These are phyloP conservation scores for Nasonovia ribisnigri DNA, from an alignment of 2,888 invertebrate genomes.

Conservation along the genomic window DNA sequence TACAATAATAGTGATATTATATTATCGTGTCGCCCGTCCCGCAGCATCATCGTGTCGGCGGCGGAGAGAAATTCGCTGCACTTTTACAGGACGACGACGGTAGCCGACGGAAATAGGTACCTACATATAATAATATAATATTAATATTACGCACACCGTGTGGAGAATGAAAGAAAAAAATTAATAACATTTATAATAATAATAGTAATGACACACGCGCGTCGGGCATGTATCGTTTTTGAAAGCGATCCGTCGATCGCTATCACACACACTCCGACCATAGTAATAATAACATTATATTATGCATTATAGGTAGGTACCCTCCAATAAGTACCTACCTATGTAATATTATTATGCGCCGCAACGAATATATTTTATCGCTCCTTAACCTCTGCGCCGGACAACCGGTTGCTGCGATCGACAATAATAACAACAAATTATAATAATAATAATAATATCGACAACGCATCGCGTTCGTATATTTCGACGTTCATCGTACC, in stretches of 20 bases:
- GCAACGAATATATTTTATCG: background rate
- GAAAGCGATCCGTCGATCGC: background rate
- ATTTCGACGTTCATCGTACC: background rate
- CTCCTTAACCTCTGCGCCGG: background rate
- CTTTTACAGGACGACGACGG: background rate
- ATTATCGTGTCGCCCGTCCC: background rate
- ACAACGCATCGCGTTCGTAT: background rate
- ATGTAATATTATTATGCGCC: background rate
- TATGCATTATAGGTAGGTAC: background rate
- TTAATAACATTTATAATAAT: background rate
- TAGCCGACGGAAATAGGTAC: background rate
- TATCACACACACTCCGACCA: background rate
- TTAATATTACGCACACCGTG: background rate
- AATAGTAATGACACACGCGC: background rate
- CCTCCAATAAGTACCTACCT: background rate
- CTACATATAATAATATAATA: background rate
- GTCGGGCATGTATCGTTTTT: background rate
- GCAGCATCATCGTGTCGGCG: background rate
- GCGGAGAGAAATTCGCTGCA: slow-evolving; percentile 8
- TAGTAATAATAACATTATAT: background rate
- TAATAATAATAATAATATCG: background rate
- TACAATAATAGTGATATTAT: background rate
- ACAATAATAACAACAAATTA: background rate
- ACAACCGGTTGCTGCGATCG: background rate
- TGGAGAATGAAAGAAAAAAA: background rate